A percentile compares a stretch with the other conserved stretches of the same genome.
Evolutionary conservation across 2,113 vertebrate species (phyloP).

Genomic region (Xiphophorus couchianus): DNA sequence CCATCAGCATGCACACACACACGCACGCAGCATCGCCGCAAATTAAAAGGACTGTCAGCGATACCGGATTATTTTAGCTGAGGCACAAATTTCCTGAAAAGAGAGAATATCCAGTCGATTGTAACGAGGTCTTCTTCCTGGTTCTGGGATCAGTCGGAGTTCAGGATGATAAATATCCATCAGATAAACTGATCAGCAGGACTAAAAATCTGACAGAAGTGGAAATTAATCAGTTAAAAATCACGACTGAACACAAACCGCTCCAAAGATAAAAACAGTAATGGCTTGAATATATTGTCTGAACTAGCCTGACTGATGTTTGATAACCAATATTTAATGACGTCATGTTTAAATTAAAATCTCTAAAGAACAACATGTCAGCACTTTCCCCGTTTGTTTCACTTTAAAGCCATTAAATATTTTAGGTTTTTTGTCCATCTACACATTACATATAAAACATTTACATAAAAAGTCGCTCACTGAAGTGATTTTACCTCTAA

Average conservation of each 20-base stretch:
- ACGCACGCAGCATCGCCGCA: slow-evolving; percentile 8
- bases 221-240: slow-evolving; percentile 40
- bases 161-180: not conserved
- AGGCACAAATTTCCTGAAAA: slow-evolving; percentile 39
- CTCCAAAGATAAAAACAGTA: slow-evolving; percentile 1
- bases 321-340: slow-evolving; percentile 9
- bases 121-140: slow-evolving; percentile 59
- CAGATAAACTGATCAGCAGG: too few relatives aligned
- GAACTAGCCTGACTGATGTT: slow-evolving; percentile 21
- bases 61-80: slow-evolving; percentile 59
- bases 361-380: too few relatives aligned
- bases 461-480: too few relatives aligned
- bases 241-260: slow-evolving; percentile 15
- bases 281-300: slow-evolving; percentile 33
- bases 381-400: not conserved
- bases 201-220: slow-evolving; percentile 60
- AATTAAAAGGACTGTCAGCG: slow-evolving; percentile 25
- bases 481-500: too few relatives aligned
- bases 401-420: not conserved
- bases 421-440: not conserved
- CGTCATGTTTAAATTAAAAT: too few relatives aligned
- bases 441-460: too few relatives aligned
- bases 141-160: slow-evolving; percentile 8
- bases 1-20: slow-evolving; percentile 15
- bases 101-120: slow-evolving; percentile 66